Base-by-base conservation (phyloP, 2,113 vertebrate species). In the Oncorhynchus gorbuscha region DNA sequence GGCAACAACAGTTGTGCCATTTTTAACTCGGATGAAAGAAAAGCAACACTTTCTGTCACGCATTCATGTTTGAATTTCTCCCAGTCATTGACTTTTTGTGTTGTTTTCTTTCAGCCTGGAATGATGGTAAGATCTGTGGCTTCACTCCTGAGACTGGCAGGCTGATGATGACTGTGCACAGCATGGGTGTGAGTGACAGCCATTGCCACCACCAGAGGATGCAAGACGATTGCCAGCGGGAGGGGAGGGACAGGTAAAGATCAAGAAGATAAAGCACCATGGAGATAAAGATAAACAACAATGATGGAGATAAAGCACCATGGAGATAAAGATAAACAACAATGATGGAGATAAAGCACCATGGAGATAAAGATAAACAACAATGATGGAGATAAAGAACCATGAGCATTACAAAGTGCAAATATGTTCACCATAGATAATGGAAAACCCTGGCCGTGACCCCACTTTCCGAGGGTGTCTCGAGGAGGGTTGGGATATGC, bases 181-280 rank as follows among this genome's bases (percentile, higher is more conserved):
- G 87, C 80, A 86, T 90, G 77, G 96, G 93, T 0, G 96, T 94
- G 81, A 96, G 9, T 45, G 9, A 45, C 94, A 0, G 95, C 96
- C 39, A 87, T 95, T 0, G 91, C 94, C 1, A 87, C 93, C 62
- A 95, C 95, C 75, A 93, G 84, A 1, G 91, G 95, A 90, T 94
- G 95, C 32, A 94, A 86, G 79, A 92, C 89, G 78, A 90, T 97
- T 61, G 30, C 96, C 77, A 97, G 94, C 16, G 97, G 96, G 96
- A 95, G n/a, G 95, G 93, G 94, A 95, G 66, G 97, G 97, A 64
- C 93, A 95, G 96, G 96, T 96, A 74, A 80, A 84, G 4, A 32
- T 26, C 26, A 14, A 30, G 13, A 58, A 58, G 55, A 58, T 6
- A 58, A 45, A 45, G 9, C 39, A 45, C 39, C 39, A 45, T 45